Evolutionary conservation across 2,113 vertebrate species (phyloP).

Genomic region (Entomyzon cyanotis): DNA sequence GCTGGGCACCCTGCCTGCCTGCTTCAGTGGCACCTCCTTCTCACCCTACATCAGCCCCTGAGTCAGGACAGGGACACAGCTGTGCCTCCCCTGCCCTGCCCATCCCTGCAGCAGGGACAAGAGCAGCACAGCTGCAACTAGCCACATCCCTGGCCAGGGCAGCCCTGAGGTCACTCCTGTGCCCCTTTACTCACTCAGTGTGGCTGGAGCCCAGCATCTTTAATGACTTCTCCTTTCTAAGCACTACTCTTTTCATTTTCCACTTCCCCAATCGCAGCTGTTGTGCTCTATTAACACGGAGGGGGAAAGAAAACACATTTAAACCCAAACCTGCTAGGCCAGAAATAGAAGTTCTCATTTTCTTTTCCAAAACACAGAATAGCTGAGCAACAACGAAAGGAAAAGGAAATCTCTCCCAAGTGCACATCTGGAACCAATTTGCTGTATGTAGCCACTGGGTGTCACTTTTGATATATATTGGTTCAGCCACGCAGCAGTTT

Average conservation of each 20-base stretch:
- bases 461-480: conserved; percentile 72
- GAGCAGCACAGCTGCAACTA: background rate
- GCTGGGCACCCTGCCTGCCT: background rate
- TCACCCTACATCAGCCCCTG: background rate
- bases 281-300: background rate
- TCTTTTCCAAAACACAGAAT: conserved; percentile 67
- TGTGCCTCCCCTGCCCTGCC: background rate
- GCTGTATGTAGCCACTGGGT: conserved; percentile 66
- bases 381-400: conserved; percentile 53
- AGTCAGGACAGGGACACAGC: background rate
- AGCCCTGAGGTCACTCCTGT: background rate
- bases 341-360: conserved; percentile 67
- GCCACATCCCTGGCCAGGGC: background rate
- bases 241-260: conserved; percentile 27
- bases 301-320: background rate
- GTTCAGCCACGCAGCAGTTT: conserved; percentile 21
- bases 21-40: background rate
- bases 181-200: background rate
- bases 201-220: background rate
- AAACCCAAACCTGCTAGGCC: conserved; percentile 53
- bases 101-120: background rate
- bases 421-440: conserved; percentile 71
- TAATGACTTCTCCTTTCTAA: background rate
- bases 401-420: conserved; percentile 57
- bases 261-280: conserved; percentile 31